Evolutionary conservation across 2,888 invertebrate genomes (phyloP).

Genomic region (Dryobotodes eremita): DNA sequence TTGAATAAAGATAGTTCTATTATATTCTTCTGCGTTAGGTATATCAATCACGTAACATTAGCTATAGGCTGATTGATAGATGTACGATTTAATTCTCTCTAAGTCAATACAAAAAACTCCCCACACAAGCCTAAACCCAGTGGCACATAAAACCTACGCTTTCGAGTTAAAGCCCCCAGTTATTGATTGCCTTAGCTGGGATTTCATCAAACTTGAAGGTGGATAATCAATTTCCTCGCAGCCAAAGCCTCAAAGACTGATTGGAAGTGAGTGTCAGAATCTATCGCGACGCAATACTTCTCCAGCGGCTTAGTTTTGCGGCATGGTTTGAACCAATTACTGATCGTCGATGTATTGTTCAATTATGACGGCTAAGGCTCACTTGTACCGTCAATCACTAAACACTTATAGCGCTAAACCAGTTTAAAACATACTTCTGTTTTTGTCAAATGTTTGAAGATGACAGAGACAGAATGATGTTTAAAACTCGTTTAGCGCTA

Average conservation of each 20-base stretch:
- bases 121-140: conserved; percentile 1
- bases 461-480: too few species aligned
- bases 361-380: neutral
- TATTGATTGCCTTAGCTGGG: conserved; percentile 62
- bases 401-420: too few species aligned
- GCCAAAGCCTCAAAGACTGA: conserved; percentile 68
- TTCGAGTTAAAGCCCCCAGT: conserved; percentile 45
- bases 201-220: conserved; percentile 69
- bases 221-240: conserved; percentile 67
- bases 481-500: too few species aligned
- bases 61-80: too few species aligned
- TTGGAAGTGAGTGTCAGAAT: conserved; percentile 65
- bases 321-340: conserved; percentile 44
- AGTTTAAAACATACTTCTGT: too few species aligned
- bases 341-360: conserved; percentile 21
- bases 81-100: conserved; percentile 10
- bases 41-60: neutral
- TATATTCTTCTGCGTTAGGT: too few species aligned
- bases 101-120: conserved; percentile 26
- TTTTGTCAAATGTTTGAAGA: too few species aligned
- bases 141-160: conserved; percentile 41
- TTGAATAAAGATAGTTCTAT: too few species aligned
- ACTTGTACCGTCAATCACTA: too few species aligned
- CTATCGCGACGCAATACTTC: conserved; percentile 64
- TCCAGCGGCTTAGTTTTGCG: conserved; percentile 44